A percentile compares a stretch with the other conserved stretches of the same genome.
phyloP scores from a whole-genome alignment of 2,113 vertebrate species.

The Enhydra lutris region DNA sequence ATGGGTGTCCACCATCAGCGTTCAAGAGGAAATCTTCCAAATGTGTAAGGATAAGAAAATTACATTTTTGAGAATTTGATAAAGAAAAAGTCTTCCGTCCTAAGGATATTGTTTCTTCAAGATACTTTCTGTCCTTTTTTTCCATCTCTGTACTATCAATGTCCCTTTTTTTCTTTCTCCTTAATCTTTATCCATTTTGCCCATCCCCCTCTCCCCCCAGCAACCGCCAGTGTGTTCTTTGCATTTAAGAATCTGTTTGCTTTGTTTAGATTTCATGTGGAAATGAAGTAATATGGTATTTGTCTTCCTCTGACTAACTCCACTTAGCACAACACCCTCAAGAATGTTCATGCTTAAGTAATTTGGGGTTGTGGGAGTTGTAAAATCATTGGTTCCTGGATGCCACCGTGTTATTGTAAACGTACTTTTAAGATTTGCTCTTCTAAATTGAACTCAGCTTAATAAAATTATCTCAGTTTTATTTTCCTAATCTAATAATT shows the following conservation, averaged over 20 bases:
- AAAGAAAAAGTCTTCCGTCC: neutral
- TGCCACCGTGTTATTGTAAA: neutral
- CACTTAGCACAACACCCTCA: neutral
- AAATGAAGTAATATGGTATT: neutral
- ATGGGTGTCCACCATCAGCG: neutral
- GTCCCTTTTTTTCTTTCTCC: neutral
- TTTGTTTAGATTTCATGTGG: neutral
- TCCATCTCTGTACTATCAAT: neutral
- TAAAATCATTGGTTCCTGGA: neutral
- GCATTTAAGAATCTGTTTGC: neutral
- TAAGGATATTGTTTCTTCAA: neutral
- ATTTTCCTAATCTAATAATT: constrained; percentile 1
- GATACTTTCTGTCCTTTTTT: neutral
- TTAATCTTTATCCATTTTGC: neutral
- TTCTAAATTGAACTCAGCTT: constrained; percentile 2
- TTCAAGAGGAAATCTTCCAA: constrained; percentile 4
- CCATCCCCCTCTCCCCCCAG: no score
- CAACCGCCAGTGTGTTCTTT: neutral
- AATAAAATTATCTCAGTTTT: neutral
- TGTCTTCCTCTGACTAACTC: neutral
- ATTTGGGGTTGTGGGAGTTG: neutral
- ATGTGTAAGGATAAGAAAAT: neutral
- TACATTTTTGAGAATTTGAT: neutral
- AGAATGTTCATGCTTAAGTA: neutral
- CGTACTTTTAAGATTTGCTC: neutral